These are phyloP conservation scores for Spheniscus humboldti DNA, from an alignment of 2,797 vertebrate species.

Conservation along the genomic window DNA sequence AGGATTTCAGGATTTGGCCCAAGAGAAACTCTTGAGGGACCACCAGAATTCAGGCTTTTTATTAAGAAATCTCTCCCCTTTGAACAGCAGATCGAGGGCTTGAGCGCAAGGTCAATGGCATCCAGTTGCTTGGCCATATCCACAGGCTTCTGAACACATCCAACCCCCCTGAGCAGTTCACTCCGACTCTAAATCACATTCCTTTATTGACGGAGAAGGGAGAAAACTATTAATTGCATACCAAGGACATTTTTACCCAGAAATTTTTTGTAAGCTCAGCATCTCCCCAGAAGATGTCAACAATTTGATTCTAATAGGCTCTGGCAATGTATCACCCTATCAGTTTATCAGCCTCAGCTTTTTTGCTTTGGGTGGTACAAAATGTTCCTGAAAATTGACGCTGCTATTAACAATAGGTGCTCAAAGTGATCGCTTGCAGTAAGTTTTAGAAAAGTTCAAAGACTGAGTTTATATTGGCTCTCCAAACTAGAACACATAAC, in stretches of 20 bases:
- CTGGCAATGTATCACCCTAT: neutral
- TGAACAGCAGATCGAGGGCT: neutral
- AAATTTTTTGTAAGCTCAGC: neutral
- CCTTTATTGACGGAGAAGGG: neutral
- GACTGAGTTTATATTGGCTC: neutral
- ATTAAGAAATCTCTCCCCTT: neutral
- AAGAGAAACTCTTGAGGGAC: neutral
- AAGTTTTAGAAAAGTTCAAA: neutral
- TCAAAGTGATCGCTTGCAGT: neutral
- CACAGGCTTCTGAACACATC: neutral
- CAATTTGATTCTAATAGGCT: neutral
- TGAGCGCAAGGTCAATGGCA: neutral
- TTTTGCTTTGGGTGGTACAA: neutral
- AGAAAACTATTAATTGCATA: constrained; percentile 28
- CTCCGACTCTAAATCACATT: neutral
- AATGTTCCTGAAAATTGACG: neutral
- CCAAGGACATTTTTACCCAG: neutral
- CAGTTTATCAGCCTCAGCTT: neutral
- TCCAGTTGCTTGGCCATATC: neutral
- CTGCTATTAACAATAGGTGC: neutral
- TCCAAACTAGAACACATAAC: neutral
- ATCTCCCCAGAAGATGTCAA: neutral
- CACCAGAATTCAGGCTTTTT: neutral
- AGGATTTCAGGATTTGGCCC: neutral
- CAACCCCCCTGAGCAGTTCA: neutral